These are phyloP conservation scores for Candoia aspera DNA, from an alignment of 2,113 vertebrate species.

Conservation along the genomic window DNA sequence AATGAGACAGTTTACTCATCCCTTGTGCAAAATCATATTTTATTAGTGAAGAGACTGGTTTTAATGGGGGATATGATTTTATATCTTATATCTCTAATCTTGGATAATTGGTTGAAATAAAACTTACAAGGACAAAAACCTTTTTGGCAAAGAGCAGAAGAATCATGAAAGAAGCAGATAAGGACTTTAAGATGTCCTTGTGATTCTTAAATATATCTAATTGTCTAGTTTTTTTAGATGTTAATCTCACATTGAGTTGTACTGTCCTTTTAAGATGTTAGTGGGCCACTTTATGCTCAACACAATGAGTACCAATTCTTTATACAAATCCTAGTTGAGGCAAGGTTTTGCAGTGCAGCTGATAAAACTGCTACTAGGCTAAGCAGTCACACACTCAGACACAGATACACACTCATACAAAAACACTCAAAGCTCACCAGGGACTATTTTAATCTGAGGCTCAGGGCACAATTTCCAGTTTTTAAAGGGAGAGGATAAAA, in stretches of 20 bases:
- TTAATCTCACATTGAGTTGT: neutral
- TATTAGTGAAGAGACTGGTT: conserved; percentile 73
- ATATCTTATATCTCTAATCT: conserved; percentile 58
- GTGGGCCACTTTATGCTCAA: neutral
- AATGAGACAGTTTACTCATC: conserved; percentile 73
- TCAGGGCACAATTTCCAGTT: neutral
- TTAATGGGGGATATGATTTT: conserved; percentile 75
- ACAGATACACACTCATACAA: neutral
- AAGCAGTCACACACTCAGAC: neutral
- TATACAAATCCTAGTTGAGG: neutral
- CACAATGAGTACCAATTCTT: neutral
- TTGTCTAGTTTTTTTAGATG: neutral
- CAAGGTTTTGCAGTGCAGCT: neutral
- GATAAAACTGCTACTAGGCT: neutral
- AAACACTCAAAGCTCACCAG: neutral
- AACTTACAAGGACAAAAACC: conserved; percentile 48
- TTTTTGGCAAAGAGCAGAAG: conserved; percentile 29
- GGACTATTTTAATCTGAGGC: neutral
- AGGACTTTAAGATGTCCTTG: neutral
- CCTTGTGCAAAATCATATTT: conserved; percentile 75
- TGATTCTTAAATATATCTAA: neutral
- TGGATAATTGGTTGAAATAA: conserved; percentile 66
- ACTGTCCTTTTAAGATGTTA: neutral
- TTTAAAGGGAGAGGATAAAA: neutral
- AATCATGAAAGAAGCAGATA: conserved; percentile 20